Evolutionary conservation across 2,888 invertebrate species (phyloP).

Genomic region (Clitarchus hookeri): DNA sequence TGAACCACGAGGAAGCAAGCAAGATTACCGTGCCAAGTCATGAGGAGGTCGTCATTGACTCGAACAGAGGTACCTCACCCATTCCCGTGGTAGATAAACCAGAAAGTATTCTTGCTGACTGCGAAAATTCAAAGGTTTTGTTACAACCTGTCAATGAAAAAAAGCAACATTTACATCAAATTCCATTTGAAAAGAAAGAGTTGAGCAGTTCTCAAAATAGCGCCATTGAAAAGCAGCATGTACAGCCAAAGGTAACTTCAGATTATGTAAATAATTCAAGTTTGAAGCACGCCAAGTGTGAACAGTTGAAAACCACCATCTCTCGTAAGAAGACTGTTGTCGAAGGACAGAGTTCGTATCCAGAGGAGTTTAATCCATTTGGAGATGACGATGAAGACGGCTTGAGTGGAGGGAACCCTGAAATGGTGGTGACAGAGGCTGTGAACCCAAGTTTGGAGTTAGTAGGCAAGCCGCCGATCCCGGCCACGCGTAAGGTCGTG

Average conservation of each 20-base stretch:
- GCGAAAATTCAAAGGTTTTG: neutral
- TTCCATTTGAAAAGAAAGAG: neutral
- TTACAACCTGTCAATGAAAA: neutral
- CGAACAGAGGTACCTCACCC: neutral
- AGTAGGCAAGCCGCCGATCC: neutral
- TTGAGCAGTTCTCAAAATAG: neutral
- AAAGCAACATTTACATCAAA: neutral
- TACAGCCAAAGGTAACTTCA: neutral
- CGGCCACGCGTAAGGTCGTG: slow-evolving; percentile 38
- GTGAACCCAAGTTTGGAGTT: neutral
- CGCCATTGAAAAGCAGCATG: neutral
- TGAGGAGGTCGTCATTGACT: neutral
- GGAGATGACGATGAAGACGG: slow-evolving; percentile 65
- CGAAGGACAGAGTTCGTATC: slow-evolving; percentile 60
- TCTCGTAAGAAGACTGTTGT: slow-evolving; percentile 22
- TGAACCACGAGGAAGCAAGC: neutral
- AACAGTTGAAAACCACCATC: neutral
- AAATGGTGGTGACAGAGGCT: neutral
- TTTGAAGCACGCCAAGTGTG: slow-evolving; percentile 16
- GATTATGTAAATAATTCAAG: slow-evolving; percentile 5
- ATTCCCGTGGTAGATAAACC: neutral
- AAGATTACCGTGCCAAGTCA: neutral
- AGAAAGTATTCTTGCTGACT: neutral
- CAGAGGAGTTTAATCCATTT: slow-evolving; percentile 83
- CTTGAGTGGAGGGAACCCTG: slow-evolving; percentile 49